Conservation (phyloP, 2,888 invertebrate genomes). For the Neocrepidodera transversa region DNA sequence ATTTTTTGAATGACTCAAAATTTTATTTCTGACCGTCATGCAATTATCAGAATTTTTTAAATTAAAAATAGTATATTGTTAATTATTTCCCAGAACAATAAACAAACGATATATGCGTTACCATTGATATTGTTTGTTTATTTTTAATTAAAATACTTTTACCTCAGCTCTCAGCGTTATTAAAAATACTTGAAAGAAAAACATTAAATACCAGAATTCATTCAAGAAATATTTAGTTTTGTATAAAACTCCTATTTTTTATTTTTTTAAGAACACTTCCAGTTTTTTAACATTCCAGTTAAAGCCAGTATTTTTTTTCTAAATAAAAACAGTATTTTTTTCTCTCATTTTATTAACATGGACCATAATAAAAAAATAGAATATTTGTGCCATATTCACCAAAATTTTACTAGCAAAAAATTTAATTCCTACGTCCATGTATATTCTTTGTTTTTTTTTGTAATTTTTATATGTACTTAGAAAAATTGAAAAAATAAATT, state of each 20-base stretch:
- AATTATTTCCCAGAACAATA: too few species aligned
- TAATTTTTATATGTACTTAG: conserved; percentile 57
- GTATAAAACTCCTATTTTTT: background rate
- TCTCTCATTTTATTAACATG: conserved; percentile 15
- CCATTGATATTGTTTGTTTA: too few species aligned
- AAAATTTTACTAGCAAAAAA: background rate
- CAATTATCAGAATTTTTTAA: too few species aligned
- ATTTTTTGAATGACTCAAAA: too few species aligned
- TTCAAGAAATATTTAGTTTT: background rate
- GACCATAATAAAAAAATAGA: background rate
- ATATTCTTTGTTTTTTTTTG: conserved; percentile 38
- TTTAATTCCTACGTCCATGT: conserved; percentile 3
- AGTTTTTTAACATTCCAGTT: conserved; percentile 32
- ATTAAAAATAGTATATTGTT: too few species aligned
- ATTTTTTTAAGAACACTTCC: conserved; percentile 21
- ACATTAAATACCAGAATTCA: too few species aligned
- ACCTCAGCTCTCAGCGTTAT: too few species aligned
- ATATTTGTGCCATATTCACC: conserved; percentile 13
- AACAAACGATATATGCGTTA: too few species aligned
- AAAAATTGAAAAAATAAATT: too few species aligned
- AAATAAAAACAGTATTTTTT: conserved; percentile 33
- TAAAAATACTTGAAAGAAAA: too few species aligned
- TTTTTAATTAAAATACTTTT: too few species aligned
- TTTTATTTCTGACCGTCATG: too few species aligned
- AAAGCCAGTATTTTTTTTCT: conserved; percentile 40